Base-by-base conservation (phyloP, 2,888 invertebrate species). In the Limnephilus marmoratus region DNA sequence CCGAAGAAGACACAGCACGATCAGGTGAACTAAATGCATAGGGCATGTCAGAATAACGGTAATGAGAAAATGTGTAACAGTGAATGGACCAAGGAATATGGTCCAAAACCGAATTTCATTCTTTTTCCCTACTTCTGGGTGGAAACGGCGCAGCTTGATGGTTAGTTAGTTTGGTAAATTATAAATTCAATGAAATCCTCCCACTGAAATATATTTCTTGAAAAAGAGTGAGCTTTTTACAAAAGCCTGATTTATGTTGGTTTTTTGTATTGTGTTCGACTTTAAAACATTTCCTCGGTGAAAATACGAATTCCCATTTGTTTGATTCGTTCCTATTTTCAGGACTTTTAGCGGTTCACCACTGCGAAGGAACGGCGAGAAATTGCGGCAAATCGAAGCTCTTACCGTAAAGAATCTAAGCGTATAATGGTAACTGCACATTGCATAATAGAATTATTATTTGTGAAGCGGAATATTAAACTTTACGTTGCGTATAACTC, bases 221-320 rank as follows among this genome's bases (percentile, higher is more conserved):
- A 37, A 37, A 83, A 37, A 37, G 24, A 37, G 4, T 37, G 34
- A 24, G 37, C 34, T 83, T 4, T 83, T 34, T 37, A 18, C 31
- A 82, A 31, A 82, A 82, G 34, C 34, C 37, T 34, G 83, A 37
- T 83, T 83, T 83, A 9, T 83, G 37, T 83, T 49, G 13, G 15
- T 37, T n/a, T 15, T 83, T 37, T 15, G 13, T n/a, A 37, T 83
- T 83, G 83, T 9, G 83, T 37, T 37, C 18, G 24, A 12, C 37
- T 83, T 83, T 7, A 83, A 31, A 83, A 83, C 18, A 31, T 83
- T 37, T 37, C 5, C 34, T 83, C 34, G 18, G 83, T 31, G 24
- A 83, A 83, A 83, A 83, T 83, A 83, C 7, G 34, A 37, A 24
- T 37, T 37, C 24, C 83, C 37, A 83, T 83, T 83, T 83, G 83